Conservation (phyloP, 2,113 vertebrate species). For the Gopherus flavomarginatus region DNA sequence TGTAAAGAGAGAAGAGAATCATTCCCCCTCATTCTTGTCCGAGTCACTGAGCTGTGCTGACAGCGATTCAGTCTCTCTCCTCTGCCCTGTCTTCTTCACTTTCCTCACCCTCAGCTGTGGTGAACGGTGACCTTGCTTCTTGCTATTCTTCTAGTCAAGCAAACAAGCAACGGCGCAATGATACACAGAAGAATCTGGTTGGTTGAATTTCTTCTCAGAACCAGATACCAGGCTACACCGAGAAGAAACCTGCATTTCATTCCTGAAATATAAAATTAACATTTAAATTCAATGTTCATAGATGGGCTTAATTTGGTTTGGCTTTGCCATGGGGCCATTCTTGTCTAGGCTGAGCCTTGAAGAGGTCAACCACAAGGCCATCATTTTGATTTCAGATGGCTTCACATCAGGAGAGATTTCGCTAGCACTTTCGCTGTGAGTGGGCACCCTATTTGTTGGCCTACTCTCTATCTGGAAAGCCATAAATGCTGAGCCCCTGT, state of each 20-base stretch:
- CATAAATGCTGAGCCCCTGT: no score
- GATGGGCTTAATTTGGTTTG: neutral
- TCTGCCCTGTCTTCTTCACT: neutral
- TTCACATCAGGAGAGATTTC: neutral
- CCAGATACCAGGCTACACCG: neutral
- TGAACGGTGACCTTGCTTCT: neutral
- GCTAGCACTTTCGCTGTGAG: neutral
- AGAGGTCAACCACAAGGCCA: neutral
- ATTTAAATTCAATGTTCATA: neutral
- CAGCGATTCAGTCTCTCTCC: neutral
- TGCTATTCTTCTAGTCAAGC: neutral
- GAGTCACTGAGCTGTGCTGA: neutral
- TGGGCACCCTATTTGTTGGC: neutral
- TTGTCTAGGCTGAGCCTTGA: neutral
- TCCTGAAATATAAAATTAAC: neutral
- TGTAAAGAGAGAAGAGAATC: neutral
- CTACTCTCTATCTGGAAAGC: neutral
- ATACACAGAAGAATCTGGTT: neutral
- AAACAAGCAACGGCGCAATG: neutral
- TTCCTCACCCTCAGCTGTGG: neutral
- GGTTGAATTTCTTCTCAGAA: neutral
- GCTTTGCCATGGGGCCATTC: neutral
- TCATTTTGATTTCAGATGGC: neutral
- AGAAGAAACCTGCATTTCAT: neutral
- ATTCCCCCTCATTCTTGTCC: neutral